These are phyloP conservation scores for Ceriagrion tenellum DNA, from an alignment of 2,888 invertebrate species.

Conservation along the genomic window DNA sequence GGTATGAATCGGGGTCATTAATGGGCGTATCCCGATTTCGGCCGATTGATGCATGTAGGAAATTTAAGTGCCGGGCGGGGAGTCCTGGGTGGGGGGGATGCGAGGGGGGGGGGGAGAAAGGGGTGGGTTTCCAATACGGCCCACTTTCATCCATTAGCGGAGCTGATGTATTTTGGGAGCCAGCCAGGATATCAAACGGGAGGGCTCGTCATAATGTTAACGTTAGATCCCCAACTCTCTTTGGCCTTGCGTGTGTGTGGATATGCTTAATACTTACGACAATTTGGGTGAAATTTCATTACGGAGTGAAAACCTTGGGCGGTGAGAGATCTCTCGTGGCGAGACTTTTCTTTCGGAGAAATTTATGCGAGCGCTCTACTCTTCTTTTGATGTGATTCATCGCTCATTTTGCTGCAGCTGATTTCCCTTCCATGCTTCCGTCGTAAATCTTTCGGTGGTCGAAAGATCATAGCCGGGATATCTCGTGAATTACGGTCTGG, in stretches of 20 bases:
- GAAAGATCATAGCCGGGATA: background rate
- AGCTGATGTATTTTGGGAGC: background rate
- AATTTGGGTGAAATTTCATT: background rate
- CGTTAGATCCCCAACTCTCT: background rate
- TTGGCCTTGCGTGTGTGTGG: background rate
- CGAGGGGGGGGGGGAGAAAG: too few species aligned
- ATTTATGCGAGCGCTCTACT: background rate
- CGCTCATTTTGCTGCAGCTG: background rate
- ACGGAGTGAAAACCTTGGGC: background rate
- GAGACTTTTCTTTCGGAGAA: slow-evolving; percentile 12
- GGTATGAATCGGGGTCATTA: slow-evolving; percentile 13
- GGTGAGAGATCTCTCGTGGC: background rate
- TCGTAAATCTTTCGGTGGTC: background rate
- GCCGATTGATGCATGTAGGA: slow-evolving; percentile 27
- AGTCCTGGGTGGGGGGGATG: background rate
- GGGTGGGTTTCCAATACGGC: slow-evolving; percentile 45
- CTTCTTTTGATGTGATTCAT: background rate
- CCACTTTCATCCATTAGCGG: slow-evolving; percentile 44
- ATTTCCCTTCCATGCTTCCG: background rate
- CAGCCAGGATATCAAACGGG: background rate
- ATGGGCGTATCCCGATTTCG: slow-evolving; percentile 22
- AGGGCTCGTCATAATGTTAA: background rate
- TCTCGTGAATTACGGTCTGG: background rate
- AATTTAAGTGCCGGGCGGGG: background rate
- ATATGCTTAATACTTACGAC: background rate